Base-by-base conservation (phyloP, 2,888 invertebrate genomes). In the Eurytoma adleriae region DNA sequence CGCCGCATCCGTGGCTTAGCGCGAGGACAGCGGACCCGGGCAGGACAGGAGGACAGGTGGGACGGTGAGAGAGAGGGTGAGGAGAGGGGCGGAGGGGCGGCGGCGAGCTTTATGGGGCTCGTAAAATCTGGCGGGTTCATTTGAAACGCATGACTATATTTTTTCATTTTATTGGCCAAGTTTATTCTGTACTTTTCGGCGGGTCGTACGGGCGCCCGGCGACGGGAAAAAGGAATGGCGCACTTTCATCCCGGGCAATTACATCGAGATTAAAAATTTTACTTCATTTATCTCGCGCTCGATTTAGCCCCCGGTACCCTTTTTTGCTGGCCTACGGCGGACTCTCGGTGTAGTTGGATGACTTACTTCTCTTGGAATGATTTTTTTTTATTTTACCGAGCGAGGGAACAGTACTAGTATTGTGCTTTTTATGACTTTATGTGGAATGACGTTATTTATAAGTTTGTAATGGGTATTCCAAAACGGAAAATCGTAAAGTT, bases 41-140 rank as follows among this genome's bases (percentile, higher is more conserved):
- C 40, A 50, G 24, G 57, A 78, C 48, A 70, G 24, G 24, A 40
- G 16, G 24, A 61, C 48, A 48, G 48, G 48, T 64, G 13, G 61
- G 14, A 24, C n/a, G 52, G 52, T 70, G 66, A 56, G 61, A 57
- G 66, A 40, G 52, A 70, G 30, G 59, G 14, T 61, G 20, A 7
- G 27, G 13, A 61, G 30, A 7, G 59, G 62, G 16, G 50, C n/a
- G 40, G 66, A 48, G 64, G 67, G 67, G 59, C 61, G 76, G 20
- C n/a, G 69, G 50, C 54, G 70, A 57, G 64, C 67, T 82, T 82
- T 80, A 82, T 48, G 74, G 68, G 68, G 5, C 66, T 79, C 82
- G 74, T 82, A 82, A 82, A 82, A 82, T 79, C 77, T 79, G 66
- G 73, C 69, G 66, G 78, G 74, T 80, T 80, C 80, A 78, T 80